Conservation (phyloP, 1,140 invertebrate species). For the Trichonephila inaurata region DNA sequence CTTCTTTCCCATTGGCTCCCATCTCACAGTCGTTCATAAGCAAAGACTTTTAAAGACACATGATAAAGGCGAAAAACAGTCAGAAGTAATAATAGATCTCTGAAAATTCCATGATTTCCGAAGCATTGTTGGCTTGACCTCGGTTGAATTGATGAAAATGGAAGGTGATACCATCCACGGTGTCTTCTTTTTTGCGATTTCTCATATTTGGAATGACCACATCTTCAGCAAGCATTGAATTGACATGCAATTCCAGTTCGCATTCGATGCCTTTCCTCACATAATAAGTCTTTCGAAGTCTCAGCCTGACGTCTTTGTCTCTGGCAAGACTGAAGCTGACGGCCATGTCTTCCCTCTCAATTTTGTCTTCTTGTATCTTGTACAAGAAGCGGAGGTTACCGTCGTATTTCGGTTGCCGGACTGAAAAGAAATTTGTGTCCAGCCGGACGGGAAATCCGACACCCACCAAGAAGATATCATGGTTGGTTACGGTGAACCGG, state of each 20-base stretch:
- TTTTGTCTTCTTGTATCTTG: constrained; percentile 77
- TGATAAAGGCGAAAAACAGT: background rate
- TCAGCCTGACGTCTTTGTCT: constrained; percentile 79
- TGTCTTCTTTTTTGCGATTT: constrained; percentile 77
- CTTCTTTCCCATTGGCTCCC: background rate
- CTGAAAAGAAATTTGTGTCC: constrained; percentile 78
- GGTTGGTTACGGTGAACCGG: constrained; percentile 78
- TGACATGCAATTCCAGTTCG: constrained; percentile 78
- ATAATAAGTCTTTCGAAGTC: constrained; percentile 78
- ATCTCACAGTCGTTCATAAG: background rate
- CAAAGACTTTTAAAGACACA: background rate
- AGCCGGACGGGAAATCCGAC: constrained; percentile 78
- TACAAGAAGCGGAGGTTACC: constrained; percentile 78
- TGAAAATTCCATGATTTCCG: constrained; percentile 77
- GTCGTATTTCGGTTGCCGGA: constrained; percentile 78
- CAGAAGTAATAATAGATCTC: constrained; percentile 77
- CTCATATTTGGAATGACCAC: constrained; percentile 77
- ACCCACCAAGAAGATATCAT: constrained; percentile 78
- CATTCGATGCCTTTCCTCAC: constrained; percentile 78
- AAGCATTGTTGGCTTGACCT: constrained; percentile 72
- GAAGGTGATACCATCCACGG: constrained; percentile 77
- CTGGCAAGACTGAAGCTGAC: constrained; percentile 76
- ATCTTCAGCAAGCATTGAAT: constrained; percentile 76
- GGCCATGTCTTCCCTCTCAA: constrained; percentile 73
- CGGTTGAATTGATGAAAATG: constrained; percentile 76